Evolutionary conservation across 2,888 invertebrate genomes (phyloP).

Genomic region (Electrophaes corylata): DNA sequence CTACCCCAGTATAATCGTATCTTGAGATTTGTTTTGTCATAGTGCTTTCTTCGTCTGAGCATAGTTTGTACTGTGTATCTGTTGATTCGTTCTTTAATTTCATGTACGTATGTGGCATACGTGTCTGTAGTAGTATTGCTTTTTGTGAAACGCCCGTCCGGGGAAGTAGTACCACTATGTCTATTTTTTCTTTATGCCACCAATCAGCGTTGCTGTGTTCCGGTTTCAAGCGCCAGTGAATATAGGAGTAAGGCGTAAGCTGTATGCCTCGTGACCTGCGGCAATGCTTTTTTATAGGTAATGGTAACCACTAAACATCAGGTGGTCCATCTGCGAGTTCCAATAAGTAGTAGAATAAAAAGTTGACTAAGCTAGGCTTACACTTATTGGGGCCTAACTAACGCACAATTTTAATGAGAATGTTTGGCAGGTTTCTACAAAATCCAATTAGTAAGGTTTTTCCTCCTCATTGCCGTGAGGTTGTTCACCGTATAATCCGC

Average conservation of each 20-base stretch:
- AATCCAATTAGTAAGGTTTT: conserved; percentile 47
- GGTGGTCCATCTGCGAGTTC: neutral
- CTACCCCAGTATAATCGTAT: neutral
- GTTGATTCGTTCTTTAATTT: neutral
- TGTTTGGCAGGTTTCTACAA: conserved; percentile 24
- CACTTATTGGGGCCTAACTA: conserved; percentile 6
- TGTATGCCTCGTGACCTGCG: no score
- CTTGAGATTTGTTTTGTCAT: neutral
- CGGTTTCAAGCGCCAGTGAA: no score
- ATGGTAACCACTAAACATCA: no score
- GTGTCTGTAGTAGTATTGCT: no score
- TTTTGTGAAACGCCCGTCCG: no score
- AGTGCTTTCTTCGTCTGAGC: neutral
- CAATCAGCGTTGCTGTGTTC: no score
- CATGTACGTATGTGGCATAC: no score
- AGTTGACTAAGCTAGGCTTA: conserved; percentile 6
- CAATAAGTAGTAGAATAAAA: neutral
- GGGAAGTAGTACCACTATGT: no score
- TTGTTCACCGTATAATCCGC: conserved; percentile 53
- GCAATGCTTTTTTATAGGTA: no score
- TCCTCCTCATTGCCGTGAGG: conserved; percentile 42
- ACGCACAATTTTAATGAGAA: conserved; percentile 17
- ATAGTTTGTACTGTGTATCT: neutral
- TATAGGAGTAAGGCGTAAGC: no score
- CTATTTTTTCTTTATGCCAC: no score